Evolutionary conservation across 2,797 vertebrate genomes (phyloP), one percentile per base, ranked within the genome.

Genomic region (Phoeniculus purpureus): DNA sequence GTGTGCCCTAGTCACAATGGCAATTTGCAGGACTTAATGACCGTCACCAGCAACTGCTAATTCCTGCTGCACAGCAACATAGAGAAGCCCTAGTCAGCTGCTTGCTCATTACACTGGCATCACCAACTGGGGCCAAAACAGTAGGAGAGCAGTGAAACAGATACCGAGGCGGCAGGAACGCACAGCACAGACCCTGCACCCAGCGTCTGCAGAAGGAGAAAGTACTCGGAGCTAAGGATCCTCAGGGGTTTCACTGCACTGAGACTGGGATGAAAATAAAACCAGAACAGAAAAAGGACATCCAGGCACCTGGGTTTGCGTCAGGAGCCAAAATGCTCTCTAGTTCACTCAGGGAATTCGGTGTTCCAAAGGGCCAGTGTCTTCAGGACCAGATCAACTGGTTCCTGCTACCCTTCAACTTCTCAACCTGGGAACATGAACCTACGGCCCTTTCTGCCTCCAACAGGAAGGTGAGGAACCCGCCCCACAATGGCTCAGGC

Each of bases 1-100:
- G 37, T 9, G 29, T 29, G 31, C 21, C 9, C 14, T 21, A 85
- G 7, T 70, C 86, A 55, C 85, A 95, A 55, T 47, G 72, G 65
- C 43, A 78, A 65, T 60, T 66, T 43, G 50, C 60, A 79, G 48
- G 8, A 47, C 40, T 81, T 70, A 72, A 59, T 66, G 77, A 88
- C 62, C 3, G 5, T 62, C 74, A 71, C 25, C 64, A 81, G 60
- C 31, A 73, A 73, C 73, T 56, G 31, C 34, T 79, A 84, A 79
- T 56, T 74, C 29, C 48, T 86, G 59, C 47, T 70, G 66, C 0
- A 78, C 62, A 18, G 43, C 68, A 81, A 52, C 51, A 86, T 45
- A 83, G 91, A 90, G 67, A 87, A 92, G 78, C 61, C 52, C 4
- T 88, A 75, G 78, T 62, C 74, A 92, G 60, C 37, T 90, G 62